A percentile compares a stretch with the other conserved stretches of the same genome.
phyloP scores from a whole-genome alignment of 2,797 vertebrate species.

The Mormyrus proboscirostris region DNA sequence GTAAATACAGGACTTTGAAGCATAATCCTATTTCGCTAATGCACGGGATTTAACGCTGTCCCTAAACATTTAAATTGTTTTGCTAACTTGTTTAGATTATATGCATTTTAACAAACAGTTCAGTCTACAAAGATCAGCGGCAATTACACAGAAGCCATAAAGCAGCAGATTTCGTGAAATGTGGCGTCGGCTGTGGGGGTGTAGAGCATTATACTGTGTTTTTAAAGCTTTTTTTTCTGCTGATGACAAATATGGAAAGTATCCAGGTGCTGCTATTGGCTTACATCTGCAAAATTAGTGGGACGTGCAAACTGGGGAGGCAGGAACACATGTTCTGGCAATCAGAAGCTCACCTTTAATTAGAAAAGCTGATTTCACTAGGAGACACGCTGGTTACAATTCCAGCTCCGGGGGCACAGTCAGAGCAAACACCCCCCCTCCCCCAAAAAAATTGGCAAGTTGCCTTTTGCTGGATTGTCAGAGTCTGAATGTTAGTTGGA shows the following conservation, averaged over 20 bases:
- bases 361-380: constrained; percentile 40
- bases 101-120: not conserved
- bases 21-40: too few species aligned
- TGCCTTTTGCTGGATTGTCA: constrained; percentile 34
- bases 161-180: not conserved
- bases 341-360: constrained; percentile 38
- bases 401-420: constrained; percentile 40
- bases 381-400: constrained; percentile 38
- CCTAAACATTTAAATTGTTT: not conserved
- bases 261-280: not conserved
- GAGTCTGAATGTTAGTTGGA: constrained; percentile 35
- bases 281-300: not conserved
- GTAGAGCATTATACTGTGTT: not conserved
- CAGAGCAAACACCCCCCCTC: constrained; percentile 37
- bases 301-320: not conserved
- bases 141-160: not conserved
- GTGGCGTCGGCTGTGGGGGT: not conserved
- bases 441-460: constrained; percentile 40
- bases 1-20: not conserved
- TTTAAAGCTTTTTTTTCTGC: not conserved
- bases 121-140: not conserved
- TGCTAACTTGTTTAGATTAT: not conserved
- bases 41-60: not conserved
- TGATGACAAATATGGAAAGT: not conserved
- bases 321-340: not conserved